Evolutionary conservation across 2,797 vertebrate genomes (phyloP), one percentile per base, ranked within the genome.

Genomic region (Yasuhikotakia modesta): DNA sequence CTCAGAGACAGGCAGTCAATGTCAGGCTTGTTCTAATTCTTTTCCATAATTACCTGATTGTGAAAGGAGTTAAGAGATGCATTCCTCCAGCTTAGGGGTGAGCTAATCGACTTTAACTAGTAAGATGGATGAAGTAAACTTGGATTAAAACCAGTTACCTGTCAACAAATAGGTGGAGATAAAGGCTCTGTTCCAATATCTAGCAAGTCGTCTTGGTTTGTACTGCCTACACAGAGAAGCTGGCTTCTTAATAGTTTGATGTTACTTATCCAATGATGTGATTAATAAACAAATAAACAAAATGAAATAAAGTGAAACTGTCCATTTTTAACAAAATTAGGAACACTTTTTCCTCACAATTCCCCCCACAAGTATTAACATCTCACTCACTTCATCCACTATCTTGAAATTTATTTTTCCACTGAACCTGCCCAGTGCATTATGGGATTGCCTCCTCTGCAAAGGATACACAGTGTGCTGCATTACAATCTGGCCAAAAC

Each of bases 11-110:
- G 71, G 63, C 70, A 68, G 70, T 84, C 75, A 82, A 80, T 75
- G 78, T 39, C 5, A 30, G 78, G 78, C 48, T 82, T 84, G 83
- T 82, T 70, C 67, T n/a, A 48, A 53, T 27, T 53, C 67, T 80
- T 63, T 78, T 65, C 74, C 64, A 80, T 80, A 70, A 67, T 14
- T 50, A 76, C 68, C 60, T 78, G 80, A 84, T 45, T 82, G 70
- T 60, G 70, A 67, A 61, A 78, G 75, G 39, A 68, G 80, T 71
- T 80, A 70, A 73, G 70, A 82, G 78, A 64, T 70, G 50, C 63
- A 53, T 74, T 74, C 58, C 24, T 81, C 70, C 30, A 74, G 64
- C 66, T 75, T 77, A 78, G 46, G 53, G 35, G 43, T 27, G 52
- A 13, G 30, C 63, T 80, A 61, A 80, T 81, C 65, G 60, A 74